A percentile compares a stretch with the other conserved stretches of the same genome.
These are phyloP conservation scores for Nothobranchius furzeri DNA, from an alignment of 2,113 vertebrate genomes.

Conservation along the genomic window DNA sequence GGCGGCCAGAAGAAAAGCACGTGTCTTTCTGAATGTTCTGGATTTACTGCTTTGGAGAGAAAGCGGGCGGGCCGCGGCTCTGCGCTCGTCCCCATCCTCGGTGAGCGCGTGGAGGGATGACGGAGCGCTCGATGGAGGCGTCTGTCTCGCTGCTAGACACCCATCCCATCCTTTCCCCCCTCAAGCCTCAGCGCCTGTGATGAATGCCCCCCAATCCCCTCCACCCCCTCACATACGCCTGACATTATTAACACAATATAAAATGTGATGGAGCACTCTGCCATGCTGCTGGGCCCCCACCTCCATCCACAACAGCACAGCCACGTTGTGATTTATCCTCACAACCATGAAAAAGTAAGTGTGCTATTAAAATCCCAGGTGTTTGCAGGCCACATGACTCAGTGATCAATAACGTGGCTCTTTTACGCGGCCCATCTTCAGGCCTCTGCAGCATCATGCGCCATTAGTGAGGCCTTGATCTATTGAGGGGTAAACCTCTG, in stretches of 20 bases:
- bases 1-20: slow-evolving; percentile 71
- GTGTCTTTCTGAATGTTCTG: slow-evolving; percentile 73
- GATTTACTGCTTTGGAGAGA: slow-evolving; percentile 67
- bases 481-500: slow-evolving; percentile 55
- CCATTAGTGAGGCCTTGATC: slow-evolving; percentile 74
- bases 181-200: slow-evolving; percentile 57
- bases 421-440: slow-evolving; percentile 77
- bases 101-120: slow-evolving; percentile 72
- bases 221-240: slow-evolving; percentile 62
- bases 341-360: slow-evolving; percentile 78
- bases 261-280: slow-evolving; percentile 76
- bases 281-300: slow-evolving; percentile 46
- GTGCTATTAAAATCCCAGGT: slow-evolving; percentile 79
- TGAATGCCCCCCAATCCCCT: slow-evolving; percentile 58
- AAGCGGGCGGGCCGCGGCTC: slow-evolving; percentile 66
- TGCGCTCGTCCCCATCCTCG: slow-evolving; percentile 74
- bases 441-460: slow-evolving; percentile 68
- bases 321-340: slow-evolving; percentile 73
- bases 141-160: slow-evolving; percentile 66
- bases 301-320: slow-evolving; percentile 36
- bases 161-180: slow-evolving; percentile 47
- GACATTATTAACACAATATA: slow-evolving; percentile 82
- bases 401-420: slow-evolving; percentile 77
- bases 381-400: slow-evolving; percentile 69
- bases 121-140: slow-evolving; percentile 73